Conservation (phyloP, 2,797 vertebrate species). For the Esox lucius region DNA sequence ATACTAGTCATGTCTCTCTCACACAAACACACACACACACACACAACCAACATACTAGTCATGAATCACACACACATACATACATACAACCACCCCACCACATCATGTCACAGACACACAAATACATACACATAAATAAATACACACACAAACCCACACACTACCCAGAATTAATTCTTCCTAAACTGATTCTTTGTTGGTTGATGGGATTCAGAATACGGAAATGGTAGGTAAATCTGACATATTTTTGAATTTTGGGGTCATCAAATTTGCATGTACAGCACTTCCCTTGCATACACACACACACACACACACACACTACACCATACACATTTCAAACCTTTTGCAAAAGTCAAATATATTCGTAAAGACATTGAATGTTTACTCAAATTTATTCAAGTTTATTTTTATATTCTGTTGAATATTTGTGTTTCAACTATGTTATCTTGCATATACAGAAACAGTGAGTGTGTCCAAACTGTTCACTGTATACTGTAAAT, state of each 20-base stretch:
- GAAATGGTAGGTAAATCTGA: constrained; percentile 29
- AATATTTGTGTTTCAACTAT: no score
- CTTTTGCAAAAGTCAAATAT: constrained; percentile 15
- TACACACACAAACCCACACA: neutral
- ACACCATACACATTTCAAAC: no score
- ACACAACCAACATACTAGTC: constrained; percentile 40
- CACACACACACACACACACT: constrained; percentile 42
- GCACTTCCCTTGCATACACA: constrained; percentile 11
- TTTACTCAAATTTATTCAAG: no score
- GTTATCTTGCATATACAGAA: no score
- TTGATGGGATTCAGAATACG: constrained; percentile 5
- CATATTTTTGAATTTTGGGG: constrained; percentile 21
- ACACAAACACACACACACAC: neutral
- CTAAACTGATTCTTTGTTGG: no score
- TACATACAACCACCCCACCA: no score
- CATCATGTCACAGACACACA: no score
- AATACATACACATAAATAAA: no score
- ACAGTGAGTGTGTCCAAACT: no score
- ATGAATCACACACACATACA: constrained; percentile 8
- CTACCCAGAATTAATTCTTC: no score
- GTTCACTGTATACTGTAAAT: no score
- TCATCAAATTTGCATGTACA: constrained; percentile 34
- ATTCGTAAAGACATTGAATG: no score
- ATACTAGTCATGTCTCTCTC: constrained; percentile 40
- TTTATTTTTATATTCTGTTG: neutral